Conservation (phyloP, 2,888 invertebrate species). For the Hymenopus coronatus region DNA sequence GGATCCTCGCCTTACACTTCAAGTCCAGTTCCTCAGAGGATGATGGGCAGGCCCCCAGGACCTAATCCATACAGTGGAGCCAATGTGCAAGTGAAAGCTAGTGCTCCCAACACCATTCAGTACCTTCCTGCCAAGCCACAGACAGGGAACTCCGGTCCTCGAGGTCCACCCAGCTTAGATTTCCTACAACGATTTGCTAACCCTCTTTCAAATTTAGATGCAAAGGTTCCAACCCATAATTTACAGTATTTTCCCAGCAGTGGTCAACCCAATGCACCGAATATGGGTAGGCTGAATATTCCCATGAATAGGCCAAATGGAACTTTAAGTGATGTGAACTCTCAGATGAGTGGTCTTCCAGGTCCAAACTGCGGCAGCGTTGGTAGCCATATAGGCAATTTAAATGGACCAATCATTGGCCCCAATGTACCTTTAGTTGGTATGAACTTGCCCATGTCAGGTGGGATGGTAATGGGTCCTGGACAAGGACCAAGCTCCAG, state of each 20-base stretch:
- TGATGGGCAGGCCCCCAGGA: slow-evolving; percentile 62
- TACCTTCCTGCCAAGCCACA: slow-evolving; percentile 95
- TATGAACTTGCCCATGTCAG: slow-evolving; percentile 39
- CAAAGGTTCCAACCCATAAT: slow-evolving; percentile 67
- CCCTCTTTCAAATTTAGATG: slow-evolving; percentile 69
- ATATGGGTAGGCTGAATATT: slow-evolving; percentile 53
- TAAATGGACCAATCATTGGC: slow-evolving; percentile 53
- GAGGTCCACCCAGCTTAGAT: slow-evolving; percentile 84
- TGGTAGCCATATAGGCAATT: slow-evolving; percentile 43
- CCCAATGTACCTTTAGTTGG: slow-evolving; percentile 53
- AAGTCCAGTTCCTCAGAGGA: slow-evolving; percentile 49
- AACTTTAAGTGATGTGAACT: slow-evolving; percentile 43
- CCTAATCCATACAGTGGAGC: slow-evolving; percentile 66
- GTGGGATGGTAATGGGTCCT: slow-evolving; percentile 39
- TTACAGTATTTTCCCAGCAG: slow-evolving; percentile 72
- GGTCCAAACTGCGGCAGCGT: slow-evolving; percentile 46
- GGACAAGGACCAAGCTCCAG: slow-evolving; percentile 48
- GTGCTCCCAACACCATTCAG: slow-evolving; percentile 96
- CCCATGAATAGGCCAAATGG: slow-evolving; percentile 49
- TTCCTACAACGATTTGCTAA: slow-evolving; percentile 86
- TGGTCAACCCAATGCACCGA: slow-evolving; percentile 53
- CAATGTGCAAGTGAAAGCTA: slow-evolving; percentile 87
- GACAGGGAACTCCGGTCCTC: slow-evolving; percentile 64
- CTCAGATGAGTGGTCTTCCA: slow-evolving; percentile 35
- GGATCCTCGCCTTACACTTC: slow-evolving; percentile 54